A percentile compares a stretch with the other conserved stretches of the same genome.
Conservation (phyloP, 1,140 invertebrate genomes). For the Drosophila jambulina region DNA sequence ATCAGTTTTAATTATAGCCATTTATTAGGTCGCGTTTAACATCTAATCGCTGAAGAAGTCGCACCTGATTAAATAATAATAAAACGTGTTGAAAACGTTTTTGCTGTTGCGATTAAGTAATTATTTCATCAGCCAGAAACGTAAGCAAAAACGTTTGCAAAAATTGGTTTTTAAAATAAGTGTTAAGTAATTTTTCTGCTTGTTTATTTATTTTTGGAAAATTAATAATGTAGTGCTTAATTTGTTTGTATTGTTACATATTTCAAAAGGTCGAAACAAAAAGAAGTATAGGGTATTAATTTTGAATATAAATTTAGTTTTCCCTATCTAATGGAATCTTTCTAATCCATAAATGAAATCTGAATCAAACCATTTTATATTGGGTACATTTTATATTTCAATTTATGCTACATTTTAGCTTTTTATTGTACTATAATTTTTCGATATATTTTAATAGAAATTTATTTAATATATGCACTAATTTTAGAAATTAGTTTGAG, state of each 20-base stretch:
- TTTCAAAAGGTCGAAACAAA: not conserved
- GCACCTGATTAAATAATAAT: not conserved
- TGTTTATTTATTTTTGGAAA: not conserved
- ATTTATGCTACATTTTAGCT: not conserved
- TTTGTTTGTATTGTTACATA: not conserved
- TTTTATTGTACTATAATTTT: not conserved
- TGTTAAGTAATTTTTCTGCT: not conserved
- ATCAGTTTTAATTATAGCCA: slow-evolving; percentile 43
- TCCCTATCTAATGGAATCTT: not conserved
- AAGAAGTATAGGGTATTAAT: not conserved
- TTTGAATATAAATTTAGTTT: not conserved
- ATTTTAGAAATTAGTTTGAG: not conserved
- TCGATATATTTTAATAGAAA: not conserved
- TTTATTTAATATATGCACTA: not conserved
- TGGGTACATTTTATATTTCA: not conserved
- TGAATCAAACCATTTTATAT: not conserved
- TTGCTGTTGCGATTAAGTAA: not conserved
- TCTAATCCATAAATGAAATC: not conserved
- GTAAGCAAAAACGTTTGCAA: not conserved
- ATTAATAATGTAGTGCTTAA: not conserved
- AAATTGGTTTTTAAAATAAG: not conserved
- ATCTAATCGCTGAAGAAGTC: slow-evolving; percentile 2
- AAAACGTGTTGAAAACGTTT: slow-evolving; percentile 40
- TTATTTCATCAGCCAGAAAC: not conserved
- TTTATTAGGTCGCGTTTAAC: slow-evolving; percentile 12